Percentiles rank a stretch among this genome's conserved stretches.
Conservation (phyloP, 2,797 vertebrate species). For the Scyliorhinus canicula region DNA sequence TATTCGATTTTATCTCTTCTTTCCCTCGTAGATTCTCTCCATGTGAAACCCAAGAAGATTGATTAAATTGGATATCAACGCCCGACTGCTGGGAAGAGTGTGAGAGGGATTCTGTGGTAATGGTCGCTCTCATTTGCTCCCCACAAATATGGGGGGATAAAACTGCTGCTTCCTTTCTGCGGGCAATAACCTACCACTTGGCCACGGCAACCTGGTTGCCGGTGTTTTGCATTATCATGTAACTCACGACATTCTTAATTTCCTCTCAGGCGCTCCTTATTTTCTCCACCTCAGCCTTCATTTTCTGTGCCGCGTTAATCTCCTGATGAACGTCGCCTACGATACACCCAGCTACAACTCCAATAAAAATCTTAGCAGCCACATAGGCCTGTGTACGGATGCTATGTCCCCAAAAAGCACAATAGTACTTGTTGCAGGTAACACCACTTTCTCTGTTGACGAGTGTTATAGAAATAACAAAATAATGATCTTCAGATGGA, state of each 20-base stretch:
- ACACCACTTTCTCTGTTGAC: neutral
- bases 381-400: neutral
- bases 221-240: neutral
- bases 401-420: neutral
- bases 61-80: neutral
- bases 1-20: conserved; percentile 16
- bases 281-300: neutral
- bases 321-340: neutral
- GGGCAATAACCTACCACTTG: neutral
- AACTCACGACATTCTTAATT: neutral
- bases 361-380: neutral
- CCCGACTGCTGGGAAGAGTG: neutral
- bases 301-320: neutral
- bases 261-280: neutral
- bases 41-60: neutral
- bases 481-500: neutral
- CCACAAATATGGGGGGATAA: neutral
- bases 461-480: neutral
- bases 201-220: neutral
- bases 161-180: neutral
- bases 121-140: neutral
- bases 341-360: neutral
- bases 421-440: neutral
- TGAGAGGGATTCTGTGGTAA: neutral
- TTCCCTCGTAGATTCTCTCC: neutral